Conservation (phyloP, 2,888 invertebrate genomes). For the Campaea margaritaria region DNA sequence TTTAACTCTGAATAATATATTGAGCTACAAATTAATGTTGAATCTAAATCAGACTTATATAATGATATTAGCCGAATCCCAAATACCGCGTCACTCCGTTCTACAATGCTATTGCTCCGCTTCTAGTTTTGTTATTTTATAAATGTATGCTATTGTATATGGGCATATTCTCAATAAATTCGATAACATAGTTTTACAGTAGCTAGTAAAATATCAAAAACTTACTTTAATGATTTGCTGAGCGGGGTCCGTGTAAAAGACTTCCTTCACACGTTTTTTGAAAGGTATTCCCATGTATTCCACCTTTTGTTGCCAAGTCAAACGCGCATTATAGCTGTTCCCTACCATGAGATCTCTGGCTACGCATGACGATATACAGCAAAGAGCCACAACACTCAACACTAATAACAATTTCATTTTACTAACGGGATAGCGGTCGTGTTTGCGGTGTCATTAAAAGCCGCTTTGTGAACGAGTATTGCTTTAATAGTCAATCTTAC, state of each 20-base stretch:
- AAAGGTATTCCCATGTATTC: conserved; percentile 67
- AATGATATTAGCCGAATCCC: too few relatives aligned
- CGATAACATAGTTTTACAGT: background rate
- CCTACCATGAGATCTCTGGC: conserved; percentile 65
- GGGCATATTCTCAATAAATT: background rate
- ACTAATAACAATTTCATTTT: conserved; percentile 59
- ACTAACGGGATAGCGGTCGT: background rate
- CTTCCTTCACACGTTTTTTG: conserved; percentile 68
- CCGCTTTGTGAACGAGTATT: too few relatives aligned
- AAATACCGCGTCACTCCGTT: too few relatives aligned
- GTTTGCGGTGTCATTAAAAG: background rate
- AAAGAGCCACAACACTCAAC: conserved; percentile 50
- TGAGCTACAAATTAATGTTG: too few relatives aligned
- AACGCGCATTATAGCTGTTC: conserved; percentile 56
- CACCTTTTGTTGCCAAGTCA: conserved; percentile 65
- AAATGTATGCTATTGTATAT: background rate
- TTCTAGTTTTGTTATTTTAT: too few relatives aligned
- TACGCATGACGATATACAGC: conserved; percentile 52
- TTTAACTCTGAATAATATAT: too few relatives aligned
- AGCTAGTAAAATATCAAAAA: background rate
- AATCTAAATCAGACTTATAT: too few relatives aligned
- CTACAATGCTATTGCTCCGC: too few relatives aligned
- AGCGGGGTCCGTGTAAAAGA: conserved; percentile 64
- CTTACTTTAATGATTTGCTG: conserved; percentile 63
- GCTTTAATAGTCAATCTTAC: too few relatives aligned